Conservation (phyloP, 1,140 invertebrate species). For the Diorhabda carinulata region DNA sequence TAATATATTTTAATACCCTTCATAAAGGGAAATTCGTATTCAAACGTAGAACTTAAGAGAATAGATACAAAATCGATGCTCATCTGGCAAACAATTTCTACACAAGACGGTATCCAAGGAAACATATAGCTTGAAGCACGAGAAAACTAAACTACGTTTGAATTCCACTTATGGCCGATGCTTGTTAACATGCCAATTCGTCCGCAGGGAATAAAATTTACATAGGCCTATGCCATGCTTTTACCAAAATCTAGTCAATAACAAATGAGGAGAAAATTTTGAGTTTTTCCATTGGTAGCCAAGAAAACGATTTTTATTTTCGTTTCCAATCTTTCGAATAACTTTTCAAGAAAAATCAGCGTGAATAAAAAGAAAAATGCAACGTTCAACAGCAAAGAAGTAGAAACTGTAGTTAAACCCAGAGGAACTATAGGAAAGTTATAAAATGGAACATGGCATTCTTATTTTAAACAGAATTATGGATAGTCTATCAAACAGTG, state of each 20-base stretch:
- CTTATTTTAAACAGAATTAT: no score
- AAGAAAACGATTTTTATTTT: no score
- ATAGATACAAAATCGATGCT: slow-evolving; percentile 2
- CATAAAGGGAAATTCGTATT: not conserved
- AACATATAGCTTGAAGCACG: not conserved
- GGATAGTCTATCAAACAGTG: no score
- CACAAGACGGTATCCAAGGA: not conserved
- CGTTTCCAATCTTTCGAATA: no score
- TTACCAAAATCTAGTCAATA: slow-evolving; percentile 3
- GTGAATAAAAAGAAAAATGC: no score
- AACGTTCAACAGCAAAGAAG: no score
- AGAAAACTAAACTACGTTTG: not conserved
- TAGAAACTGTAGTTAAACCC: no score
- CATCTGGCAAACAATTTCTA: not conserved
- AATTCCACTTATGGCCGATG: not conserved
- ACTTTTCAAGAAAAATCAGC: no score
- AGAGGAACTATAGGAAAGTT: no score
- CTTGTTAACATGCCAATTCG: not conserved
- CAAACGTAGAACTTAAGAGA: not conserved
- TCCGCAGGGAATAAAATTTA: not conserved
- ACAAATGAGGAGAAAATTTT: not conserved
- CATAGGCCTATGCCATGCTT: not conserved
- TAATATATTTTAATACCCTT: not conserved
- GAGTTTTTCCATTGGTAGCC: no score
- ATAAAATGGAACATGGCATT: no score